Percentiles rank a stretch among this genome's conserved stretches.
Evolutionary conservation across 2,797 vertebrate genomes (phyloP).

Genomic region (Scomberomorus guttatus): DNA sequence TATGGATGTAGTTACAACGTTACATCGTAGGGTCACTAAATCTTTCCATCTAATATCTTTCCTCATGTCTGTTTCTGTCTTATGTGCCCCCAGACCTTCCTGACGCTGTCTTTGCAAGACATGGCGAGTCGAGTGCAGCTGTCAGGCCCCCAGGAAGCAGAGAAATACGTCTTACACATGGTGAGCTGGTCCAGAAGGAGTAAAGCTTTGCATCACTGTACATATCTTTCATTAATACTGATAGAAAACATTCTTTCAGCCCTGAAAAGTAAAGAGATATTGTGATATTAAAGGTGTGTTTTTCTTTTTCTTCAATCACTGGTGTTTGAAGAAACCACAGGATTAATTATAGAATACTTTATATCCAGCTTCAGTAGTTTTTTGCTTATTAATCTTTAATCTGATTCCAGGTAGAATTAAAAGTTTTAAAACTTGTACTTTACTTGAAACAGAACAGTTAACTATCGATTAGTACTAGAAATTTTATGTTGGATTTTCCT

Average conservation of each 20-base stretch:
- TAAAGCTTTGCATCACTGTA: not conserved
- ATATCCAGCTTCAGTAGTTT: too few relatives aligned
- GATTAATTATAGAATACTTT: too few relatives aligned
- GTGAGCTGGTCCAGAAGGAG: slow-evolving; percentile 80
- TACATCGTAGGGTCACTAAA: not conserved
- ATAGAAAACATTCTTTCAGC: not conserved
- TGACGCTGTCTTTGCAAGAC: slow-evolving; percentile 99
- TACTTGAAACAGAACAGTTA: not conserved
- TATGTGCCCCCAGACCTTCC: slow-evolving; percentile 89
- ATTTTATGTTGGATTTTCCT: not conserved
- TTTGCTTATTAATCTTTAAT: not conserved
- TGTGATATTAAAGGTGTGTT: not conserved
- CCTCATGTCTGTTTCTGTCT: not conserved
- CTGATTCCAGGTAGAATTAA: not conserved
- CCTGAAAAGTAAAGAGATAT: not conserved
- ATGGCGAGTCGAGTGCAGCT: slow-evolving; percentile 99
- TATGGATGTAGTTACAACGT: too few relatives aligned
- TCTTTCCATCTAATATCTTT: not conserved
- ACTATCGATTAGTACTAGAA: not conserved
- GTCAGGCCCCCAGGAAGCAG: slow-evolving; percentile 96
- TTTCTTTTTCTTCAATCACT: not conserved
- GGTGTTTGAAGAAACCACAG: too few relatives aligned
- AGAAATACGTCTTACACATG: slow-evolving; percentile 99
- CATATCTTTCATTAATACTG: not conserved
- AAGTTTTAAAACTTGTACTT: too few relatives aligned